These are phyloP conservation scores for Cheilosia grossa DNA, from an alignment of 2,888 invertebrate species.

Conservation along the genomic window DNA sequence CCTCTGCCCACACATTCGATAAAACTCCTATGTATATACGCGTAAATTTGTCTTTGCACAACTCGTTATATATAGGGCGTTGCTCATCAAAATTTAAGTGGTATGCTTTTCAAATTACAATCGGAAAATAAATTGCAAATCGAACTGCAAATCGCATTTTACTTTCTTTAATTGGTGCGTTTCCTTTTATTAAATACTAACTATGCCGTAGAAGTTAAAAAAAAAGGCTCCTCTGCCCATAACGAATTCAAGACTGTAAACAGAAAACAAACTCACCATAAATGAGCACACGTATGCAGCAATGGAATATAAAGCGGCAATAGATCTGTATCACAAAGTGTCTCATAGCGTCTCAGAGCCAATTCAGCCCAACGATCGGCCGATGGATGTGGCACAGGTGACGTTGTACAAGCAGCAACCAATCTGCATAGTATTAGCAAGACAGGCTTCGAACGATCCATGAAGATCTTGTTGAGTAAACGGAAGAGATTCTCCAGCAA, in stretches of 20 bases:
- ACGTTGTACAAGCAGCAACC: conserved; percentile 85
- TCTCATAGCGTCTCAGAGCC: conserved; percentile 88
- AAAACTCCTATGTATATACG: background rate
- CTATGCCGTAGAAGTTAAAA: background rate
- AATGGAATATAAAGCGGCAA: conserved; percentile 88
- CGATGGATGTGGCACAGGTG: conserved; percentile 85
- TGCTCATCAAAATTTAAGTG: conserved; percentile 3
- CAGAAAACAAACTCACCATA: conserved; percentile 84
- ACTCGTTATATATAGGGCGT: background rate
- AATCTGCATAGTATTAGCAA: conserved; percentile 87
- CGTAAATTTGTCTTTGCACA: background rate
- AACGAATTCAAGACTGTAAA: background rate
- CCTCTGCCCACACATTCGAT: background rate
- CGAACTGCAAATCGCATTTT: background rate
- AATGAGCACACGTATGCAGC: conserved; percentile 87
- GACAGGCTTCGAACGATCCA: conserved; percentile 88
- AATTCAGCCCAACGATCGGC: conserved; percentile 88
- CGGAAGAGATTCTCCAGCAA: conserved; percentile 88
- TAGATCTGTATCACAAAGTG: conserved; percentile 88
- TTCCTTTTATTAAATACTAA: background rate
- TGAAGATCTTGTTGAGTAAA: conserved; percentile 86
- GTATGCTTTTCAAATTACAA: background rate
- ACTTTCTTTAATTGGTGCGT: background rate
- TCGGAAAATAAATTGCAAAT: background rate
- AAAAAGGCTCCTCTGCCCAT: background rate